phyloP scores from a whole-genome alignment of 2,888 invertebrate genomes.

The Dryobota labecula region DNA sequence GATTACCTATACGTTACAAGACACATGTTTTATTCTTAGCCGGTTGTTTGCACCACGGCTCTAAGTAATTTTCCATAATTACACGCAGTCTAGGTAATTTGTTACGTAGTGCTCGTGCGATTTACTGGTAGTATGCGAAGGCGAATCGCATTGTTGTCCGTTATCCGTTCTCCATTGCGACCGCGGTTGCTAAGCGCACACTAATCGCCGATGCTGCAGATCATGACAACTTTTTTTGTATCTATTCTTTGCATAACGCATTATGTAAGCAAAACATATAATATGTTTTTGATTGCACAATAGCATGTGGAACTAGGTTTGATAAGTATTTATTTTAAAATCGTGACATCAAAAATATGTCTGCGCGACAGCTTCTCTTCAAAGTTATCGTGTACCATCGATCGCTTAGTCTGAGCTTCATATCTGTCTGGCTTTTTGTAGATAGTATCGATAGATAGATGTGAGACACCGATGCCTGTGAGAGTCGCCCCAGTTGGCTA shows the following conservation, averaged over 20 bases:
- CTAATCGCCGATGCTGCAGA: slow-evolving; percentile 36
- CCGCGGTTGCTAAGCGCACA: slow-evolving; percentile 55
- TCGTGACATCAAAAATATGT: slow-evolving; percentile 25
- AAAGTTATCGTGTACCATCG: slow-evolving; percentile 43
- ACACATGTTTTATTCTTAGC: slow-evolving; percentile 53
- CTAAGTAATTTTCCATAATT: slow-evolving; percentile 68
- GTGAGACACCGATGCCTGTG: slow-evolving; percentile 51
- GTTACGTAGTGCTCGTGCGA: slow-evolving; percentile 58
- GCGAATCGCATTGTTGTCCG: slow-evolving; percentile 59
- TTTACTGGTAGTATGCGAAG: slow-evolving; percentile 57
- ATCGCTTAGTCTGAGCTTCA: slow-evolving; percentile 41
- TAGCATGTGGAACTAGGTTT: slow-evolving; percentile 25
- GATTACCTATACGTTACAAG: slow-evolving; percentile 31
- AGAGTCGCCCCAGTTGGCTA: slow-evolving; percentile 75
- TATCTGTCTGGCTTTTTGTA: slow-evolving; percentile 45
- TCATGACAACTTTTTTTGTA: slow-evolving; percentile 22
- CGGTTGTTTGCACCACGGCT: slow-evolving; percentile 52
- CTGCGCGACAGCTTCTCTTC: slow-evolving; percentile 1
- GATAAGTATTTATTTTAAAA: slow-evolving; percentile 19
- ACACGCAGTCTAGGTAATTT: slow-evolving; percentile 58
- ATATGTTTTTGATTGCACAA: slow-evolving; percentile 45
- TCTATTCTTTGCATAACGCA: slow-evolving; percentile 31
- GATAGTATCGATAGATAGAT: slow-evolving; percentile 53
- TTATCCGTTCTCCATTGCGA: slow-evolving; percentile 44
- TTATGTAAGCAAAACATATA: slow-evolving; percentile 47